These are phyloP conservation scores for Rambutsinella grinnellia DNA, from an alignment of 2,888 invertebrate species.

Conservation along the genomic window DNA sequence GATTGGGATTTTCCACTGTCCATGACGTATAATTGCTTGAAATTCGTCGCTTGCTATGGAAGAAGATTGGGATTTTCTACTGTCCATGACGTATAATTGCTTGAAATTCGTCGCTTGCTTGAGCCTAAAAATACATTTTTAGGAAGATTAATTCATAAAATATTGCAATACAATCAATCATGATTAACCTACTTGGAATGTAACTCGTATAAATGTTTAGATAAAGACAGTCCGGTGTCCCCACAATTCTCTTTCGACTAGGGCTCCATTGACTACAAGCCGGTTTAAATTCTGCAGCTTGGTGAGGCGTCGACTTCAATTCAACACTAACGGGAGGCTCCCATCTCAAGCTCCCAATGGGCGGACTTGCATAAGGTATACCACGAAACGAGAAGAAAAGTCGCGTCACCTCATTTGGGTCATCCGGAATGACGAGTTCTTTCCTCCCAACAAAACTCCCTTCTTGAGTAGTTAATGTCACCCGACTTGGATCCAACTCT, in stretches of 20 bases:
- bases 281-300: constrained; percentile 60
- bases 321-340: constrained; percentile 41
- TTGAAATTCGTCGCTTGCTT: constrained; percentile 4
- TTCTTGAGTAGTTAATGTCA: constrained; percentile 49
- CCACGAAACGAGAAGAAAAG: constrained; percentile 58
- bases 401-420: constrained; percentile 51
- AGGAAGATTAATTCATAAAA: not conserved
- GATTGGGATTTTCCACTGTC: constrained; percentile 55
- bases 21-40: constrained; percentile 44
- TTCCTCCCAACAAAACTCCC: constrained; percentile 61
- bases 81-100: constrained; percentile 50
- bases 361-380: constrained; percentile 58
- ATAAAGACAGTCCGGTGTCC: constrained; percentile 63
- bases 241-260: constrained; percentile 50
- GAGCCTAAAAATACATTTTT: not conserved
- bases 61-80: constrained; percentile 55
- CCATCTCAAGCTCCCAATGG: constrained; percentile 55
- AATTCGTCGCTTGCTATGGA: constrained; percentile 22
- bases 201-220: constrained; percentile 63
- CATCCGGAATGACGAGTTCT: constrained; percentile 28
- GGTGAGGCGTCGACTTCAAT: constrained; percentile 45
- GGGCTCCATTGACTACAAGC: constrained; percentile 64
- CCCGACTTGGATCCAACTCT: constrained; percentile 35
- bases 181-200: constrained; percentile 57
- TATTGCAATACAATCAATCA: not conserved